Evolutionary conservation across 2,888 invertebrate genomes (phyloP).

Genomic region (Nomada flava): DNA sequence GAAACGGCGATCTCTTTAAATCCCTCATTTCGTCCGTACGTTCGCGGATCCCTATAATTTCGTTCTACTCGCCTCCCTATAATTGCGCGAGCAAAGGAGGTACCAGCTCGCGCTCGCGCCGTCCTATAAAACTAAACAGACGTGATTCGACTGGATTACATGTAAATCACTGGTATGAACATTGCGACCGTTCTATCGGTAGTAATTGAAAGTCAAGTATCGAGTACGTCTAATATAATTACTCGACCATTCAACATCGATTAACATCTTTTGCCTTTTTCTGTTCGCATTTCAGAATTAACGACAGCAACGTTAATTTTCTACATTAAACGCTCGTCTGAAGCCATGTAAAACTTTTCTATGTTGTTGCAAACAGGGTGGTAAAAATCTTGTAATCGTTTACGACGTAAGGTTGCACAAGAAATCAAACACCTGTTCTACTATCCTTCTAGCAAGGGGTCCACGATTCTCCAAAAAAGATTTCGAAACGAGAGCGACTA

Average conservation of each 20-base stretch:
- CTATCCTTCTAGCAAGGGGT: too few relatives aligned
- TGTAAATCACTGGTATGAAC: slow-evolving; percentile 43
- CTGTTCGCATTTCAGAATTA: too few relatives aligned
- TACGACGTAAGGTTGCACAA: background rate
- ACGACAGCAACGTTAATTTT: too few relatives aligned
- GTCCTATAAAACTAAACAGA: slow-evolving; percentile 25
- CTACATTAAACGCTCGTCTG: too few relatives aligned
- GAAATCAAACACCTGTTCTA: background rate
- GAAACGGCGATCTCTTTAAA: slow-evolving; percentile 52
- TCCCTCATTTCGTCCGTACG: slow-evolving; percentile 39
- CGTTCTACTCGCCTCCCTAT: slow-evolving; percentile 51
- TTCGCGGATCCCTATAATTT: slow-evolving; percentile 46
- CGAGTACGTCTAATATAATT: too few relatives aligned
- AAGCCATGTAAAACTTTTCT: too few relatives aligned
- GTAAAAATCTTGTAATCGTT: too few relatives aligned
- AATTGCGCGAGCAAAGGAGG: slow-evolving; percentile 25
- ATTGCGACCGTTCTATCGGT: slow-evolving; percentile 1
- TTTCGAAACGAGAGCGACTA: background rate
- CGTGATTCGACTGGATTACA: slow-evolving; percentile 37
- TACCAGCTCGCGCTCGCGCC: background rate
- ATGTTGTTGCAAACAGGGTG: too few relatives aligned
- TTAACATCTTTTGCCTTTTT: too few relatives aligned
- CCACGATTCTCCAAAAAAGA: background rate
- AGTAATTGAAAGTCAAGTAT: slow-evolving; percentile 1
- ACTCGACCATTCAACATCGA: too few relatives aligned